phyloP scores from a whole-genome alignment of 1,140 invertebrate species.

The Metaphire vulgaris region DNA sequence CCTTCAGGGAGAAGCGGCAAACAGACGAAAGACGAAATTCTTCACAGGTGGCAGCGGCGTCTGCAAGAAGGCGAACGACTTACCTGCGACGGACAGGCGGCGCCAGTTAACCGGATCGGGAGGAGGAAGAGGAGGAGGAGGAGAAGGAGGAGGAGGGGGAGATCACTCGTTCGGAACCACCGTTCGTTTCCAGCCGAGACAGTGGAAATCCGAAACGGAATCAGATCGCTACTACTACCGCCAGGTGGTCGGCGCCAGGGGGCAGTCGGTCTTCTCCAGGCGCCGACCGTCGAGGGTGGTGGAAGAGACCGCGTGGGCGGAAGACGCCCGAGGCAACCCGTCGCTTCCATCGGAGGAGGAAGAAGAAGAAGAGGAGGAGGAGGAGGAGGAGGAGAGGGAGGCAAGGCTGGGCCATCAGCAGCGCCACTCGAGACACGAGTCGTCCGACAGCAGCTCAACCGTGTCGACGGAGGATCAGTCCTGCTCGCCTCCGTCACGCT shows the following conservation, averaged over 20 bases:
- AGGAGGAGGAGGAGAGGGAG: neutral
- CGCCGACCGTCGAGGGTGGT: neutral
- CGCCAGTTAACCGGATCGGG: neutral
- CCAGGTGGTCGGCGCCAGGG: too few relatives aligned
- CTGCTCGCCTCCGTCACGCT: neutral
- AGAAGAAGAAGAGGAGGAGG: neutral
- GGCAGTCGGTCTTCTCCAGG: neutral
- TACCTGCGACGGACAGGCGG: neutral
- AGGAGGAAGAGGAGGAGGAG: neutral
- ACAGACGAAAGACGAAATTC: neutral
- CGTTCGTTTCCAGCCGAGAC: neutral
- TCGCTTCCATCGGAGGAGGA: neutral
- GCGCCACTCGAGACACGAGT: neutral
- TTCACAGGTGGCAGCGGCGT: too few relatives aligned
- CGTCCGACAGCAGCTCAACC: neutral
- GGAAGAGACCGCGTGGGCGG: neutral
- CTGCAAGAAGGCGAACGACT: neutral
- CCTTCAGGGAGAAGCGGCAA: neutral
- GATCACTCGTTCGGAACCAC: too few relatives aligned
- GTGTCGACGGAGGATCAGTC: neutral
- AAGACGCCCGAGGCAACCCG: neutral
- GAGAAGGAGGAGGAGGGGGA: neutral
- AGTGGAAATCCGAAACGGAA: neutral
- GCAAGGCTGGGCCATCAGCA: too few relatives aligned
- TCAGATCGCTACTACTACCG: neutral